Base-by-base conservation (phyloP, 2,797 vertebrate genomes). In the Linurgus olivaceus region DNA sequence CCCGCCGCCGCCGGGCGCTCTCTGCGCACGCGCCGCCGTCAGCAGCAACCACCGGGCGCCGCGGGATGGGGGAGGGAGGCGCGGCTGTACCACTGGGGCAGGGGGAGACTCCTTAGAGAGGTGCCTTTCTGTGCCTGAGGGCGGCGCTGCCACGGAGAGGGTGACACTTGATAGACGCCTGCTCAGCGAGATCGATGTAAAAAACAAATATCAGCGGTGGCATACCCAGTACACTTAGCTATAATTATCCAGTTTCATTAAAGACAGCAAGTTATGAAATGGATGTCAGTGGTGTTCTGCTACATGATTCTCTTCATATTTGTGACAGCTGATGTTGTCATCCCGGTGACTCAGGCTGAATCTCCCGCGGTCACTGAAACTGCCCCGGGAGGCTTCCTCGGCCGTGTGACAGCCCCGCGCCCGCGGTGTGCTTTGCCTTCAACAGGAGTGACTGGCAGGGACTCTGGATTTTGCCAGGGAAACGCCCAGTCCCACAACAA, bases 91-190 rank as follows among this genome's bases (percentile, higher is more conserved):
- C 86, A 90, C 42, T 33, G 12, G 45, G 48, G 51, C 10, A 1
- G 65, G n/a, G 51, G 28, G n/a, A 21, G 42, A 6, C 2, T 1
- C 8, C 44, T 5, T 6, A 2, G 2, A 6, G 0, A 0, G 11
- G 35, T 0, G 28, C 1, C 13, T 3, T 3, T 18, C 1, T 3
- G 2, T 16, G 1, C 2, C 5, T 1, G 18, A 1, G 18, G 5
- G 35, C 17, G 2, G 1, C 15, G 61, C 8, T 42, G 0, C 4
- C 28, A 0, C 42, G 2, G 42, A 3, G 21, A 6, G 20, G 29
- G 13, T 31, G 7, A 1, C 21, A 0, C 13, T 14, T 13, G 52
- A 17, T 4, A 29, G 23, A 9, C 0, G 6, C 31, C 47, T 54
- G 25, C 13, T 79, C 37, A 20, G 59, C 29, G 9, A 4, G 8